Evolutionary conservation across 2,113 vertebrate genomes (phyloP).

Genomic region (Rutilus rutilus): DNA sequence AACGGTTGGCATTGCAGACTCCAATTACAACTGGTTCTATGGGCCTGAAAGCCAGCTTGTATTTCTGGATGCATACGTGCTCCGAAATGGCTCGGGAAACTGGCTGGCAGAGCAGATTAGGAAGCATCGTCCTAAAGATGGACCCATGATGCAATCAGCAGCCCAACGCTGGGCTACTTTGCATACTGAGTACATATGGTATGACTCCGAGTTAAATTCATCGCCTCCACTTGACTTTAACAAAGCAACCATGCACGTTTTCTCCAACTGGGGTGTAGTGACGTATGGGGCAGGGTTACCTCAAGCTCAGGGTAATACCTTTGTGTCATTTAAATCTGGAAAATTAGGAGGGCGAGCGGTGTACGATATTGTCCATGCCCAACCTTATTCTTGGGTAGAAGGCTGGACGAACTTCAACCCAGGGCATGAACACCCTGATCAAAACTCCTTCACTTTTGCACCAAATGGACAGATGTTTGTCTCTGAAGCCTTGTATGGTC

Average conservation of each 20-base stretch:
- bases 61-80: constrained; percentile 89
- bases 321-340: constrained; percentile 98
- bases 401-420: constrained; percentile 98
- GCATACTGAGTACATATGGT: constrained; percentile 98
- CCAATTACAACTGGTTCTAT: constrained; percentile 99
- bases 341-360: constrained; percentile 93
- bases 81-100: constrained; percentile 93
- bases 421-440: constrained; percentile 95
- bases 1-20: constrained; percentile 94
- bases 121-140: constrained; percentile 92
- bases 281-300: constrained; percentile 92
- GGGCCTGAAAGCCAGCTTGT: constrained; percentile 96
- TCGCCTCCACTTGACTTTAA: constrained; percentile 83
- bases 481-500: constrained; percentile 95
- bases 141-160: constrained; percentile 93
- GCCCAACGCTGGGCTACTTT: constrained; percentile 96
- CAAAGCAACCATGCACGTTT: constrained; percentile 85
- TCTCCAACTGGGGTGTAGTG: constrained; percentile 98
- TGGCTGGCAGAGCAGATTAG: constrained; percentile 96
- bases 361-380: constrained; percentile 94
- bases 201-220: constrained; percentile 80
- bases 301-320: constrained; percentile 86
- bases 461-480: constrained; percentile 98
- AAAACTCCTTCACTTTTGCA: constrained; percentile 98
- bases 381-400: constrained; percentile 93